phyloP scores from a whole-genome alignment of 2,888 invertebrate genomes.

The Uloborus plumipes region DNA sequence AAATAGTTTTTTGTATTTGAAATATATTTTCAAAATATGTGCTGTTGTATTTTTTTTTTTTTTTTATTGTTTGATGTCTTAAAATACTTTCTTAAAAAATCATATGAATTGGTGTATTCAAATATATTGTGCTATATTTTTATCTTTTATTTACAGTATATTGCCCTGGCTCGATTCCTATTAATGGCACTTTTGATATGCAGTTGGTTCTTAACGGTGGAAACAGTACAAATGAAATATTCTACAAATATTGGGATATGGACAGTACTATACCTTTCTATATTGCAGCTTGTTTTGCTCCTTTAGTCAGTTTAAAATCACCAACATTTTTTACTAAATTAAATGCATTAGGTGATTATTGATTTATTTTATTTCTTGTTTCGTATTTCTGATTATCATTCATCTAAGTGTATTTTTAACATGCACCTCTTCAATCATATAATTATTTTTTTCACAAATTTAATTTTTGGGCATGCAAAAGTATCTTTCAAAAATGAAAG shows the following conservation, averaged over 20 bases:
- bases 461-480: too few relatives aligned
- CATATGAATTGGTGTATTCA: too few relatives aligned
- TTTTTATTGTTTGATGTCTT: too few relatives aligned
- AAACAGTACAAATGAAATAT: constrained; percentile 64
- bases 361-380: not conserved
- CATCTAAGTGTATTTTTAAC: not conserved
- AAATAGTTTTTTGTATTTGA: too few relatives aligned
- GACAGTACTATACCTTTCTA: constrained; percentile 86
- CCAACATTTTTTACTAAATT: constrained; percentile 94
- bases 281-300: constrained; percentile 82
- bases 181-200: constrained; percentile 15
- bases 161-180: constrained; percentile 25
- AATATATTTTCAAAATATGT: too few relatives aligned
- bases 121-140: not conserved
- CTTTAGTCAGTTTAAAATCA: constrained; percentile 86
- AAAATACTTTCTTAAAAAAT: too few relatives aligned
- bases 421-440: not conserved
- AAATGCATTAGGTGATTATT: constrained; percentile 84
- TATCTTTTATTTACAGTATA: constrained; percentile 29
- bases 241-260: constrained; percentile 79
- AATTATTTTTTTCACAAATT: too few relatives aligned
- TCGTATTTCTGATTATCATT: not conserved
- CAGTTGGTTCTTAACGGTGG: not conserved
- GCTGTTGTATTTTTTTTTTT: too few relatives aligned
- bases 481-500: too few relatives aligned